Conservation (phyloP, 2,797 vertebrate genomes). For the Cyclura pinguis region DNA sequence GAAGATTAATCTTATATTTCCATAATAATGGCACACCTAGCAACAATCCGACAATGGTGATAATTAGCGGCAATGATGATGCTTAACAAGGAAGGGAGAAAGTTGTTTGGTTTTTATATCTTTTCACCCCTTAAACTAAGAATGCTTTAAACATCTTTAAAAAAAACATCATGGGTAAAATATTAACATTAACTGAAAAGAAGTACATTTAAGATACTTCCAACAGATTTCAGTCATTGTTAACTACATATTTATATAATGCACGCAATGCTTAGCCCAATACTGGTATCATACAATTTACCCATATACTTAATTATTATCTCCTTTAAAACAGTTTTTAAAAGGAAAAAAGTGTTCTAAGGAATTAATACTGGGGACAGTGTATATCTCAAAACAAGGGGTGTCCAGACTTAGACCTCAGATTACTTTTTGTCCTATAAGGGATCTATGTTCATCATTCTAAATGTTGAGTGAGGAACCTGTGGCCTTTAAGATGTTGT, state of each 20-base stretch:
- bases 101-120: not conserved
- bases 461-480: not conserved
- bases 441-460: too few relatives aligned
- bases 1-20: not conserved
- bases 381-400: too few relatives aligned
- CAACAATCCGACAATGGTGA: not conserved
- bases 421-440: too few relatives aligned
- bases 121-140: not conserved
- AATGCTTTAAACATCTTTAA: not conserved
- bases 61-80: not conserved
- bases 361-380: too few relatives aligned
- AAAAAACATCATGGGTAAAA: not conserved
- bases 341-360: not conserved
- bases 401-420: too few relatives aligned
- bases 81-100: not conserved
- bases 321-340: not conserved
- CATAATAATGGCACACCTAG: too few relatives aligned
- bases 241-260: slow-evolving; percentile 17
- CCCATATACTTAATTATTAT: not conserved
- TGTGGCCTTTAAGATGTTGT: not conserved
- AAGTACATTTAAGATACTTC: not conserved
- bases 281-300: not conserved
- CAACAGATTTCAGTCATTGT: slow-evolving; percentile 3
- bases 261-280: not conserved
- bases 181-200: not conserved